These are phyloP conservation scores for Myrmecobius fasciatus DNA, from an alignment of 2,113 vertebrate genomes.

Conservation along the genomic window DNA sequence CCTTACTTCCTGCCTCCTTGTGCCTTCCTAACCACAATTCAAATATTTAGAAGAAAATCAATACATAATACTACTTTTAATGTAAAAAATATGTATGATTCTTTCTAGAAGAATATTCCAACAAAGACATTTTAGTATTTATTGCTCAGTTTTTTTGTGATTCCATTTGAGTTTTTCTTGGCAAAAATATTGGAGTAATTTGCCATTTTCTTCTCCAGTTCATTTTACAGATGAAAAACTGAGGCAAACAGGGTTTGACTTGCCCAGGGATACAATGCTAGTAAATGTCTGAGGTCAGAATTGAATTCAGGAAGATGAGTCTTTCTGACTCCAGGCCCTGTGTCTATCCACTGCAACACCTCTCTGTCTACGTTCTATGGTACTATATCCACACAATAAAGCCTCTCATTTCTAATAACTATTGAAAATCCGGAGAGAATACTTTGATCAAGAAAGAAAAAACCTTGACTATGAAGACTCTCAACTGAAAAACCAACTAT, in stretches of 20 bases:
- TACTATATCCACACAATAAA: background rate
- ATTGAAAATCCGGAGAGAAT: background rate
- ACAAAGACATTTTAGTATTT: conserved; percentile 51
- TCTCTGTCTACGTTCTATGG: background rate
- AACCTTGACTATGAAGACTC: background rate
- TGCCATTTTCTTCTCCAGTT: background rate
- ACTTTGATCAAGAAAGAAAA: background rate
- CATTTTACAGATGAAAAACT: background rate
- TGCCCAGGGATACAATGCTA: background rate
- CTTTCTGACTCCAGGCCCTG: background rate
- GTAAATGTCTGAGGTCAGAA: background rate
- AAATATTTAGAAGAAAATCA: conserved; percentile 58
- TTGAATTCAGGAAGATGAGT: background rate
- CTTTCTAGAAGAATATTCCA: background rate
- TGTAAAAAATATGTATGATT: background rate
- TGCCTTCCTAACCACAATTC: background rate
- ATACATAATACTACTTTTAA: conserved; percentile 43
- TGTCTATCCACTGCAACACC: background rate
- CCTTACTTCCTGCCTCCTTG: background rate
- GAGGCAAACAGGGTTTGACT: background rate
- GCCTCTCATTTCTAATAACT: background rate
- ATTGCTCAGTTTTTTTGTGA: background rate
- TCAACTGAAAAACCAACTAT: background rate
- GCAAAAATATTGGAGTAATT: background rate
- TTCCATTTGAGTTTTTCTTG: background rate